Base-by-base conservation (phyloP, 1,140 invertebrate genomes). In the Arion vulgaris region DNA sequence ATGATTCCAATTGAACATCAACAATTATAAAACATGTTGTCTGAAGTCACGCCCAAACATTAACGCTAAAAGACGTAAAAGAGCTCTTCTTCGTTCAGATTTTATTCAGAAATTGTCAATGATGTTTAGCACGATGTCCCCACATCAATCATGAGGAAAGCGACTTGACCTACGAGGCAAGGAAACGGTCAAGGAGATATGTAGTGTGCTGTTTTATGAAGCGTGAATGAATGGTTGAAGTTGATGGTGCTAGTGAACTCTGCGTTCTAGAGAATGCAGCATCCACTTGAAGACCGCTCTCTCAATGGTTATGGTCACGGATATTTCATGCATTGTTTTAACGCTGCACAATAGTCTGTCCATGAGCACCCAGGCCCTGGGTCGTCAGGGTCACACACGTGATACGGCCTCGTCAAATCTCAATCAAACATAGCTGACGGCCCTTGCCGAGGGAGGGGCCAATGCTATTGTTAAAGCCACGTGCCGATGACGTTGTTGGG, bases 341-440 rank as follows among this genome's bases (percentile, higher is more conserved):
- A 11, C 23, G 71, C n/a, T 19, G 28, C 23, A 41, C 71, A 72
- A 72, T 72, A 53, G 41, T 17, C 39, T 51, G 41, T 17, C n/a
- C 9, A 28, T 78, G 76, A 32, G 76, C 62, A 66, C 39, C 51
- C 2, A 32, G 51, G 76, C 2, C 62, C 1, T 1, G 51, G 76
- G 51, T 38, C 13, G 53, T 13, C 7, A 36, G 57, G 76, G 76
- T 39, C 62, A 57, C 28, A 36, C 62, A 75, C 73, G 73, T 75
- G 73, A 74, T 51, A 51, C 41, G 38, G 73, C 49, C 73, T 49
- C 73, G 41, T 75, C 73, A 75, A 75, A 75, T 38, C 73, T 45
- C 76, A 41, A 62, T 78, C 76, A 78, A 78, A 68, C 23, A 78
- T 62, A 57, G 53, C 62, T 34, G 76, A 15, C 49, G 51, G 34